Evolutionary conservation across 2,797 vertebrate species (phyloP), one percentile per base, ranked within the genome.

Genomic region (Zenarchopterus dispar): DNA sequence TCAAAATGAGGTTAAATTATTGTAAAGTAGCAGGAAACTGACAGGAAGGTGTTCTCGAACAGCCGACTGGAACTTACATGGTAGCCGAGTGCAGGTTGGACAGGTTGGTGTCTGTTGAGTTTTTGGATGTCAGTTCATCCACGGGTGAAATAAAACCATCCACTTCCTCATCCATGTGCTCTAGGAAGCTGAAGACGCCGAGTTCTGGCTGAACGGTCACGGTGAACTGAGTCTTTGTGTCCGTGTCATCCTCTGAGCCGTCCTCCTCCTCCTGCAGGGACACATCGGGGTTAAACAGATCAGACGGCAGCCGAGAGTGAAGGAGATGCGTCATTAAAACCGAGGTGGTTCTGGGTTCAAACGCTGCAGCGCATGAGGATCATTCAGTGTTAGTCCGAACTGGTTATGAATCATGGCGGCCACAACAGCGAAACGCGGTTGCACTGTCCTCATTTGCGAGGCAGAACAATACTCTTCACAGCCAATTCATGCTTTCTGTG

Each of bases 81-180:
- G 96, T 95, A 70, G 97, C 98, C 0, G 97, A 94, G 70, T 99
- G 98, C 62, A 99, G 94, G 77, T 97, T 99, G 58, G 97, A 97
- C 73, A 99, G 93, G 41, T 94, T 94, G 79, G 95, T 95, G 78
- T 99, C 97, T 3, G 91, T 95, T 13, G 73, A 92, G 91, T 88
- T 94, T 84, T 94, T 96, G 0, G 95, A 91, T 2, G 96, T 92
- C 17, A 95, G 94, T 1, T 99, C 97, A 8, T 99, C 97, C 81
- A 97, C 93, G 0, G 98, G 97, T 0, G 97, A 98, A 73, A 98
- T 95, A 82, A 99, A 99, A 5, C 95, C 95, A 0, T 98, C 97
- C 3, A 86, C 79, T 6, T 97, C 96, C 47, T 97, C 96, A n/a
- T 98, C 96, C 22, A 95, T 83, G 49, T 96, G 95, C 71, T 97